Conservation (phyloP, 2,888 invertebrate genomes). For the Pteria penguin region DNA sequence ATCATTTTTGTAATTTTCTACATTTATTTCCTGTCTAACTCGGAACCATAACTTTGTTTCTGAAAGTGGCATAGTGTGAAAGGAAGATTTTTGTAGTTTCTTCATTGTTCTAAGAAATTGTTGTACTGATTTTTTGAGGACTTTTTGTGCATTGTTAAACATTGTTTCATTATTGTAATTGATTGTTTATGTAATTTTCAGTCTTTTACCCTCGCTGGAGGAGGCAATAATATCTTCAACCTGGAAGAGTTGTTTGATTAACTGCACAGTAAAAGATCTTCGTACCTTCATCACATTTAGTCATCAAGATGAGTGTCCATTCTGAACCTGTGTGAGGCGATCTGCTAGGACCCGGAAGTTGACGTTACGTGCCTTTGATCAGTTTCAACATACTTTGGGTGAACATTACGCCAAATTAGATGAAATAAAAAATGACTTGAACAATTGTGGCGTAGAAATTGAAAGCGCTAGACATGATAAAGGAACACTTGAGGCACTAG, state of each 20-base stretch:
- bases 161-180: too few relatives aligned
- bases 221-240: too few relatives aligned
- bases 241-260: too few relatives aligned
- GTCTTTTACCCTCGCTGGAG: too few relatives aligned
- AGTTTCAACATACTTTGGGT: not conserved
- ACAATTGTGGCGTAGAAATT: not conserved
- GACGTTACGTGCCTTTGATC: not conserved
- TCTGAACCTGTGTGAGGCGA: not conserved
- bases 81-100: not conserved
- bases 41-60: too few relatives aligned
- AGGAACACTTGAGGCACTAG: not conserved
- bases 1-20: too few relatives aligned
- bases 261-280: constrained; percentile 1
- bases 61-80: too few relatives aligned
- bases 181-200: too few relatives aligned
- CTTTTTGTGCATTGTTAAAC: too few relatives aligned
- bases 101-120: not conserved
- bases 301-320: constrained; percentile 4
- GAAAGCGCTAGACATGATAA: not conserved
- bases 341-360: not conserved
- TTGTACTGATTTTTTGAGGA: too few relatives aligned
- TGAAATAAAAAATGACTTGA: not conserved
- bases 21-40: too few relatives aligned
- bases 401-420: not conserved
- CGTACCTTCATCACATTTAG: not conserved